These are phyloP conservation scores for Delia radicum DNA, from an alignment of 1,140 invertebrate species.

Conservation along the genomic window DNA sequence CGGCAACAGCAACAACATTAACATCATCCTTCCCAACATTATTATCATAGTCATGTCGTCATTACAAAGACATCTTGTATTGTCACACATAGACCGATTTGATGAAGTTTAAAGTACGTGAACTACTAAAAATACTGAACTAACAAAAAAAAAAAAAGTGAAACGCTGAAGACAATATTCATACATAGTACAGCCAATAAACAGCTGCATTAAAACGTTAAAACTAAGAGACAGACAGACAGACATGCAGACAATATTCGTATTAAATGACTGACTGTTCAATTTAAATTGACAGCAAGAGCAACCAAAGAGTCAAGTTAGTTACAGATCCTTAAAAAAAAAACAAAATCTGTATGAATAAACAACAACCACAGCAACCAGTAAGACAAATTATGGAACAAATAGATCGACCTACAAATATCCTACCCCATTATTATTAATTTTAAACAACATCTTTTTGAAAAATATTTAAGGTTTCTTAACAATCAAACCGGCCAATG, in stretches of 20 bases:
- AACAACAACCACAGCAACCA: background rate
- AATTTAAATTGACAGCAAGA: conserved; percentile 20
- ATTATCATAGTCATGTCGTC: conserved; percentile 14
- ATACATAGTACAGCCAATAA: background rate
- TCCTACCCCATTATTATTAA: too few species aligned
- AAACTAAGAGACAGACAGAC: background rate
- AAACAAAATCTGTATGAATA: background rate
- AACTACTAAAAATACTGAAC: background rate
- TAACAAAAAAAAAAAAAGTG: background rate
- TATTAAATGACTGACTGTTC: conserved; percentile 12
- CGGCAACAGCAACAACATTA: background rate
- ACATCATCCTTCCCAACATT: background rate
- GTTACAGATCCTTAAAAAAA: conserved; percentile 10
- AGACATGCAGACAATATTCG: conserved; percentile 2
- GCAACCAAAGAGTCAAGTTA: conserved; percentile 2
- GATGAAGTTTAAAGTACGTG: conserved; percentile 14
- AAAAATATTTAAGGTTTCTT: too few species aligned
- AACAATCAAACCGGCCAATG: too few species aligned
- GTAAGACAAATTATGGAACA: too few species aligned
- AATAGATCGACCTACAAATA: too few species aligned
- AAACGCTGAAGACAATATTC: background rate
- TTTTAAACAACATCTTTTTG: too few species aligned
- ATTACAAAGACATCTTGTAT: conserved; percentile 13
- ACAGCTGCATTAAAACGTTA: background rate
- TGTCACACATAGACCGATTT: background rate